Evolutionary conservation across 2,797 vertebrate species (phyloP), one percentile per base, ranked within the genome.

Genomic region (Ctenopoma multispine): DNA sequence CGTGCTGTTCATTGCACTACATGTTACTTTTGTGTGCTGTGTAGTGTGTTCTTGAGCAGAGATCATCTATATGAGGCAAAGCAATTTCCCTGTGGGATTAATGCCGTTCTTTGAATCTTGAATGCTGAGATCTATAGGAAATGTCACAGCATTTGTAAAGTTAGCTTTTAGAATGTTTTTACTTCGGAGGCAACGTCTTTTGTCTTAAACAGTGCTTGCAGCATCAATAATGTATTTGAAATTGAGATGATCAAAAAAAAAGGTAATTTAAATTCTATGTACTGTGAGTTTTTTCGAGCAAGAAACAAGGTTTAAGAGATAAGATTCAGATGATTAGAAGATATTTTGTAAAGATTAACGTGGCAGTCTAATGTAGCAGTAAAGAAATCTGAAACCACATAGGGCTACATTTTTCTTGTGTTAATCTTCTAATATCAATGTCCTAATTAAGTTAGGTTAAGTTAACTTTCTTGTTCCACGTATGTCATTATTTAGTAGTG

Each of bases 391-490:
- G n/a, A 46, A 58, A n/a, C 38, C 5, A 21, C 8, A 23, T 31
- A 31, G 29, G 29, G 29, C 5, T 31, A 31, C 29, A 7, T 58
- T 53, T 50, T 34, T 8, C 21, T 61, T 6, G 18, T 9, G 21
- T 50, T 60, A 11, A 72, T 63, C 41, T 64, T n/a, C 41, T 60
- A 46, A 50, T 43, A 20, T 38, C 20, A 46, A 10, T 14, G 9
- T 49, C 44, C 44, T n/a, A 54, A 75, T 46, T 3, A 7, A n/a
- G n/a, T n/a, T n/a, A n/a, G n/a, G n/a, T n/a, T n/a, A n/a, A n/a
- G n/a, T n/a, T n/a, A n/a, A n/a, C n/a, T n/a, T n/a, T n/a, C n/a
- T n/a, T 24, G 60, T 46, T 50, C 8, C 27, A 63, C 43, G 48
- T 4, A 5, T 10, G 17, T 24, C 34, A 21, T 36, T 20, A 40